Evolutionary conservation across 2,113 vertebrate species (phyloP), one percentile per base, ranked within the genome.

Genomic region (Equus quagga): DNA sequence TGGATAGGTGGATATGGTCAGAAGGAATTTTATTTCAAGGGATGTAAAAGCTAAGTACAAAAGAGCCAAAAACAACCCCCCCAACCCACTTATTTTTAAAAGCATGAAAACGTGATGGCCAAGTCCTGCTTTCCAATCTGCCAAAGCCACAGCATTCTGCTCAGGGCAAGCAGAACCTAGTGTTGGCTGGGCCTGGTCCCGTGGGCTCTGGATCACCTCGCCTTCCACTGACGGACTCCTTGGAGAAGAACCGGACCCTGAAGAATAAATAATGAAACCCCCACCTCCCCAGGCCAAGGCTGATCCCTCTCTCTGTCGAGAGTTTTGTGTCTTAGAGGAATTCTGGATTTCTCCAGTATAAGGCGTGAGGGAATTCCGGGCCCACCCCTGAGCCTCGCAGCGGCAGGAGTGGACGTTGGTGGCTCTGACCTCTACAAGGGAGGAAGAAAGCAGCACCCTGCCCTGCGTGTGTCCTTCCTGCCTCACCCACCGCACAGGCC

Each of bases 11-110:
- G 8, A 82, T 56, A 79, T 8, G 46, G 89, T 79, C 67, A 86
- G 75, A 64, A 62, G 21, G 21, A 58, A 80, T 76, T 51, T 91
- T 28, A 81, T 46, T 69, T 49, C 54, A 60, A 85, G 31, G 72
- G 23, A 72, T 87, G 18, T 82, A 76, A 80, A 94, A 95, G 13
- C 44, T 44, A 75, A 46, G 19, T 51, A 36, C 24, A 67, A 73
- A 94, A 1, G n/a, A 70, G 4, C 28, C 80, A 62, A 79, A 69
- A 76, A 24, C 7, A 81, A 81, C 44, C 11, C 8, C 14, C 19
- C 19, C 21, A 72, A 56, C 28, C 33, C 15, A 33, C 13, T 33
- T 65, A 33, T 78, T 69, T 69, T 49, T 11, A 67, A 91, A 85
- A 85, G 46, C 72, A 65, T 17, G 46, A 15, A 79, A 49, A 17